Evolutionary conservation across 2,888 invertebrate species (phyloP), one percentile per base, ranked within the genome.

Genomic region (Hypena proboscidalis): DNA sequence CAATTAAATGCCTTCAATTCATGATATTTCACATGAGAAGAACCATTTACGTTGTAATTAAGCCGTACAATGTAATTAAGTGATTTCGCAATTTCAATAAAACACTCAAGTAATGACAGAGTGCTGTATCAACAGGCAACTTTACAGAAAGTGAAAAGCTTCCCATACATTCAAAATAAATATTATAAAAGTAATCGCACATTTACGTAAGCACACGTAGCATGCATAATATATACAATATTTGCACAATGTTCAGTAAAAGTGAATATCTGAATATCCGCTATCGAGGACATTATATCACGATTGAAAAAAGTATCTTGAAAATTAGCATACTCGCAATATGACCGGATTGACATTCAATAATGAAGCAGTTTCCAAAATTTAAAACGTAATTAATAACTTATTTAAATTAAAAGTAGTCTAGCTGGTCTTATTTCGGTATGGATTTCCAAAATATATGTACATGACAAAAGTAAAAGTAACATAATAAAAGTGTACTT

Each of bases 401-500:
- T n/a, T n/a, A n/a, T n/a, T n/a, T n/a, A n/a, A n/a, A n/a, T n/a
- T n/a, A n/a, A n/a, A n/a, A n/a, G n/a, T n/a, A n/a, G n/a, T n/a
- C n/a, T n/a, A n/a, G n/a, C 3, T 19, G 11, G 15, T 29, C 20
- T 2, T 7, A 14, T 27, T 27, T 19, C 17, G 25, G 22, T 25
- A 32, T 25, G 9, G 8, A 7, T 41, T 20, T 25, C 2, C n/a
- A n/a, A n/a, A n/a, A n/a, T n/a, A n/a, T n/a, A n/a, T n/a, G n/a
- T n/a, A n/a, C n/a, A n/a, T n/a, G n/a, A n/a, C n/a, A 8, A 19
- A 13, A 6, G 7, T 10, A 9, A 32, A n/a, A 26, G 3, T 22
- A 15, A 15, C 4, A 13, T 7, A 27, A 31, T 41, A 27, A 32
- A 39, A 14, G n/a, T 32, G 38, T 46, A 93, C 94, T 94, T 80